Evolutionary conservation across 1,140 invertebrate species (phyloP), one percentile per base, ranked within the genome.

Genomic region (Drusus annulatus): DNA sequence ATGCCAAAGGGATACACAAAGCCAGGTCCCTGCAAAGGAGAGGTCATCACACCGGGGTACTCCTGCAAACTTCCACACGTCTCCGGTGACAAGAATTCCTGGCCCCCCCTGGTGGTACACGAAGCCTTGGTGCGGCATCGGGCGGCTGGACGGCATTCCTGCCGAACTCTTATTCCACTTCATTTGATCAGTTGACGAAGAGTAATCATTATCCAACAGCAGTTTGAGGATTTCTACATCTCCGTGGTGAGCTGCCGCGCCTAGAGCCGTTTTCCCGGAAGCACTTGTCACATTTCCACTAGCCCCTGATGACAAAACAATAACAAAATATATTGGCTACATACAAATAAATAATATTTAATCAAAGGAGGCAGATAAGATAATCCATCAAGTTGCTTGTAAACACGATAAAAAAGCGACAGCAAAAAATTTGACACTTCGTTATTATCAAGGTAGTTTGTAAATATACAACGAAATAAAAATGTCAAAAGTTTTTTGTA

Each of bases 1-100:
- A 80, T 81, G 50, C 75, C 68, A 51, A 78, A 83, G 6, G 79
- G 79, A 62, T 80, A 80, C 60, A 83, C 13, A 25, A 63, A 74
- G 28, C 52, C 17, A 10, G 50, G 77, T 1, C 45, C 65, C 23
- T 78, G 62, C 6, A 76, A 50, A 0, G 25, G 13, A 56, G 58
- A 63, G 36, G 10, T 51, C 60, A 77, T n/a, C 5, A 23, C 19
- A 2, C 19, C 28, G 0, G 74, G 58, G 21, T 77, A 77, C 8
- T 76, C 51, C 19, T 36, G 28, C 15, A 76, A 62, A 65, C 31
- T 65, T 25, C 51, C 54, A 60, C 73, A 76, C n/a, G 23, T 76
- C 21, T 69, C 65, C 16, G 65, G 50, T 28, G 52, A n/a, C 36
- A 79, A 10, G 76, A 56, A 78, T 21, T 75, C 36, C 13, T 79